Evolutionary conservation across 1,140 invertebrate species (phyloP).

Genomic region (Chironomus striatipennis): DNA sequence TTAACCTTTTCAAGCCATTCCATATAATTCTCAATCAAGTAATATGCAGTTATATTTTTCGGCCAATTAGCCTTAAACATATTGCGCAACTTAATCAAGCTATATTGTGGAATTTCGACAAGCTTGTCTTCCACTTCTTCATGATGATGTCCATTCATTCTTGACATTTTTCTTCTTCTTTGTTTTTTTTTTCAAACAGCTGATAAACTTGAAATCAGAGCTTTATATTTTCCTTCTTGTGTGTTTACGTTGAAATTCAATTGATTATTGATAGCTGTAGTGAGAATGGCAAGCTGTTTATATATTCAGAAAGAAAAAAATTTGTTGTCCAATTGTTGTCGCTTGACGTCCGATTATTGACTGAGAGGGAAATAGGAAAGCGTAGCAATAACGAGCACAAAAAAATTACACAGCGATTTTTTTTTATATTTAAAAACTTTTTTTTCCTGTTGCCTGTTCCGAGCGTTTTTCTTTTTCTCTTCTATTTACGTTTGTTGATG

Average conservation of each 20-base stretch:
- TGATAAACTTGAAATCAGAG: background rate
- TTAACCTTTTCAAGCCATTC: slow-evolving; percentile 7
- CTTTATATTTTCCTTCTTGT: too few species aligned
- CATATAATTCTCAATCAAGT: slow-evolving; percentile 16
- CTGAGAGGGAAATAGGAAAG: background rate
- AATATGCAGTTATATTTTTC: background rate
- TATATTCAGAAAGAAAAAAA: too few species aligned
- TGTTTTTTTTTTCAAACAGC: background rate
- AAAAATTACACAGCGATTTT: background rate
- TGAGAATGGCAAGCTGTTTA: too few species aligned
- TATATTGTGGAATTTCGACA: background rate
- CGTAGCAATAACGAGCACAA: too few species aligned
- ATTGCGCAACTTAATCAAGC: background rate
- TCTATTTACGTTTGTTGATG: background rate
- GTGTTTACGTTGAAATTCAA: too few species aligned
- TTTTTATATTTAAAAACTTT: background rate
- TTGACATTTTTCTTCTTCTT: background rate
- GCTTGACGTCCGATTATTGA: background rate
- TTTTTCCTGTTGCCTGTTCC: background rate
- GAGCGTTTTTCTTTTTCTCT: background rate
- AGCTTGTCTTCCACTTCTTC: background rate
- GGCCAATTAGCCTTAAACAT: slow-evolving; percentile 1
- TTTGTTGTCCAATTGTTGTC: background rate
- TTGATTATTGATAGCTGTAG: too few species aligned
- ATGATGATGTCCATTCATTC: slow-evolving; percentile 1